These are phyloP conservation scores for Ciconia boyciana DNA, from an alignment of 2,113 vertebrate genomes.

Conservation along the genomic window DNA sequence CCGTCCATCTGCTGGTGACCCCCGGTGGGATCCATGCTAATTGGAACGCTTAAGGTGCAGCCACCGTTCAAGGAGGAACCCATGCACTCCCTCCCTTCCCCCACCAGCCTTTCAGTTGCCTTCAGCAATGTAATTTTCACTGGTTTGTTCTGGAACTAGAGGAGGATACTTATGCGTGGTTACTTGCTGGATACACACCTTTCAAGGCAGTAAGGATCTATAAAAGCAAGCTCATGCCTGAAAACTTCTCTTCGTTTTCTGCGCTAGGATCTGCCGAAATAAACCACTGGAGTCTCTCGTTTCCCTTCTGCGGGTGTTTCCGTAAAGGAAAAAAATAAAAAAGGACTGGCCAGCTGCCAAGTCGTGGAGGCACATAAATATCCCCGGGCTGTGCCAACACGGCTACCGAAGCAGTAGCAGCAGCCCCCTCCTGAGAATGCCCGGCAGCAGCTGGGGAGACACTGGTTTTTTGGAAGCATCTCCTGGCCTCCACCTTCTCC, in stretches of 20 bases:
- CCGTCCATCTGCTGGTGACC: neutral
- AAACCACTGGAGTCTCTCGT: neutral
- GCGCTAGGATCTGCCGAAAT: neutral
- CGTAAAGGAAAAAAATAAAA: neutral
- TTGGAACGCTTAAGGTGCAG: neutral
- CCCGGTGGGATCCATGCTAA: neutral
- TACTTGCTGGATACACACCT: neutral
- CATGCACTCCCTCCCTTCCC: neutral
- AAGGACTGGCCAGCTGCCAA: neutral
- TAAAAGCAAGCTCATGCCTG: neutral
- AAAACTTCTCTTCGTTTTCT: neutral
- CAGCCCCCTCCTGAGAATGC: neutral
- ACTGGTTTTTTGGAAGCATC: neutral
- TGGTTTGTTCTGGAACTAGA: neutral
- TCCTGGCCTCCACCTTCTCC: neutral
- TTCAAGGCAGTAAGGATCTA: neutral
- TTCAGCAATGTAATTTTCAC: neutral
- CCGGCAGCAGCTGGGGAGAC: neutral
- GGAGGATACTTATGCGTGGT: neutral
- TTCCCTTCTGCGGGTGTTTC: neutral
- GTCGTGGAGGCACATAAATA: neutral
- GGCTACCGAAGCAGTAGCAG: neutral
- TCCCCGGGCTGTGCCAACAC: accelerated
- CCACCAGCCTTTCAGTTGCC: neutral
- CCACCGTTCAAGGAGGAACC: neutral